Base-by-base conservation (phyloP, 2,113 vertebrate species). In the Reinhardtius hippoglossoides region DNA sequence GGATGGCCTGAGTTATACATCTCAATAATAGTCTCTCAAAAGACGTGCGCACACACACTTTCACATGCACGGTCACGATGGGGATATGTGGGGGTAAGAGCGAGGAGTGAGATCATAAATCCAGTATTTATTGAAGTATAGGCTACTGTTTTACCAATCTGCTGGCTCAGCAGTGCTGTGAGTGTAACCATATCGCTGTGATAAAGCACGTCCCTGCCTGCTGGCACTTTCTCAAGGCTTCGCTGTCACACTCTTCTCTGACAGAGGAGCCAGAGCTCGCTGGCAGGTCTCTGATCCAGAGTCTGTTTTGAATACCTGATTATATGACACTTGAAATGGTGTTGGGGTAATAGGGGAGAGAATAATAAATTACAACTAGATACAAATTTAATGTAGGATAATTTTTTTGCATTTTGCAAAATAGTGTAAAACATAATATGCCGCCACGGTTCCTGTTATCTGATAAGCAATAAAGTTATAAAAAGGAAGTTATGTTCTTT, bases 91-190 rank as follows among this genome's bases (percentile, higher is more conserved):
- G 56, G 61, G 44, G 1, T 63, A 35, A 52, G 5, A 20, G 65
- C 59, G 50, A 52, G 71, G n/a, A 9, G 67, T 27, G 76, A 74
- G 80, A 73, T 81, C 80, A 87, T 91, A 89, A 90, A 93, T 92
- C 67, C 54, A 70, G 76, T 57, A 72, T 85, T 85, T 87, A 92
- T 78, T 89, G 83, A 92, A 87, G 91, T 80, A 83, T 74, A 76
- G 87, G 84, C 85, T 67, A 81, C 87, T 85, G 81, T 84, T 89
- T 90, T 76, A 78, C 61, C 69, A 73, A 86, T 78, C 48, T 89
- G 89, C 91, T 89, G 88, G 56, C 85, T 90, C 92, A 92, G 92
- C 92, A 82, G 67, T 56, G 74, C 88, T 77, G 83, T 10, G 86
- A 88, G 67, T 76, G 71, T 86, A 88, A 91, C 89, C 89, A 81